Evolutionary conservation across 2,113 vertebrate genomes (phyloP).

Genomic region (Brachionichthys hirsutus): DNA sequence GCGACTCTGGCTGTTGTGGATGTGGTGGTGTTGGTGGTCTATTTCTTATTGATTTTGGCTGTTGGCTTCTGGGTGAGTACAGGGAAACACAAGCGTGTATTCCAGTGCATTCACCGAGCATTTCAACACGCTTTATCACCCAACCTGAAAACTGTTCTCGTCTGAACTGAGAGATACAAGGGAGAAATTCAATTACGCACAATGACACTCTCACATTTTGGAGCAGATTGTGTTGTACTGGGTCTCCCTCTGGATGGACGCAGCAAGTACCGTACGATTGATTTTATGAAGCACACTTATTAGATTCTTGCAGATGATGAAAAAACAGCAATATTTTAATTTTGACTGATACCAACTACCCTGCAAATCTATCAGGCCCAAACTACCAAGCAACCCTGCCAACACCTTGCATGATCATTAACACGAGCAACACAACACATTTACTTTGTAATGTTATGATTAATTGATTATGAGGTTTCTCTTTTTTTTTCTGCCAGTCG

Average conservation of each 20-base stretch:
- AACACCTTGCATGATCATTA: too few species aligned
- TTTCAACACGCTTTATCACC: neutral
- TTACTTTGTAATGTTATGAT: neutral
- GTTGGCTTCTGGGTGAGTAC: slow-evolving; percentile 70
- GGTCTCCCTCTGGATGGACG: too few species aligned
- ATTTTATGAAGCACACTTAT: too few species aligned
- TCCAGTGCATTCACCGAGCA: neutral
- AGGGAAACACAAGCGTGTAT: neutral
- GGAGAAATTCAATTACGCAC: too few species aligned
- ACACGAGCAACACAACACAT: neutral
- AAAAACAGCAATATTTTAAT: too few species aligned
- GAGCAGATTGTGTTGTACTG: too few species aligned
- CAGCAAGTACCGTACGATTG: too few species aligned
- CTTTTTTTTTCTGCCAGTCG: slow-evolving; percentile 76
- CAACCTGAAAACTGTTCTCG: neutral
- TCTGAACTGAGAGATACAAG: neutral
- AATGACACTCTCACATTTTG: too few species aligned
- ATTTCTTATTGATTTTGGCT: slow-evolving; percentile 55
- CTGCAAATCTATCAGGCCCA: too few species aligned
- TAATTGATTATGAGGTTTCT: neutral
- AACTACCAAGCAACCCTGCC: too few species aligned
- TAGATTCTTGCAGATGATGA: too few species aligned
- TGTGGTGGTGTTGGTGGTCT: slow-evolving; percentile 58
- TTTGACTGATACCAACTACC: too few species aligned
- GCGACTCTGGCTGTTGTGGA: slow-evolving; percentile 34